These are phyloP conservation scores for Stomatorhinus walkeri DNA, from an alignment of 2,797 vertebrate species.

Conservation along the genomic window DNA sequence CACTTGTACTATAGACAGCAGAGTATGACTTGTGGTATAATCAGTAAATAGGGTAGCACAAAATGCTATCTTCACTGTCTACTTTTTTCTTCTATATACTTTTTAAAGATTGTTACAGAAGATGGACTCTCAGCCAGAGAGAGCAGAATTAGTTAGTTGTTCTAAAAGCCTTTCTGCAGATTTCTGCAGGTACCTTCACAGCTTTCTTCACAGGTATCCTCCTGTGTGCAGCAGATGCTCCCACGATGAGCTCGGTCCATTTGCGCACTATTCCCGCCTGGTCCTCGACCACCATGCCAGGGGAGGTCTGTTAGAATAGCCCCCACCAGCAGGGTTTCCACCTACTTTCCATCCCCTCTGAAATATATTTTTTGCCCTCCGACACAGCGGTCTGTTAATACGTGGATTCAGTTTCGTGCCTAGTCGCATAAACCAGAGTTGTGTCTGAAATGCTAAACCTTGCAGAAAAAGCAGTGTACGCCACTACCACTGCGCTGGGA, in stretches of 20 bases:
- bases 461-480: too few species aligned
- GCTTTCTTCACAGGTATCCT: not conserved
- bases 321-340: not conserved
- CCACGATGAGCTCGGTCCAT: not conserved
- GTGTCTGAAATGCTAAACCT: not conserved
- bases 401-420: not conserved
- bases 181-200: not conserved
- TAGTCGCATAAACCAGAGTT: not conserved
- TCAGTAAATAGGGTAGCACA: not conserved
- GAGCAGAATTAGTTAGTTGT: not conserved
- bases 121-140: not conserved
- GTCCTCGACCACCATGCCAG: not conserved
- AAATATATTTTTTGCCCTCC: not conserved
- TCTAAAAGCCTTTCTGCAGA: not conserved
- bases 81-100: not conserved
- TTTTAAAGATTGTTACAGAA: not conserved
- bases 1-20: not conserved
- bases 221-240: not conserved
- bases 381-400: not conserved
- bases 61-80: not conserved
- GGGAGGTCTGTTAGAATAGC: not conserved
- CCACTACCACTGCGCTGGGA: not conserved
- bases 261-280: not conserved
- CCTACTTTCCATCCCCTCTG: not conserved
- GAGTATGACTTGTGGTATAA: not conserved